These are phyloP conservation scores for Agrypnia vestita DNA, from an alignment of 1,140 invertebrate genomes.

Conservation along the genomic window DNA sequence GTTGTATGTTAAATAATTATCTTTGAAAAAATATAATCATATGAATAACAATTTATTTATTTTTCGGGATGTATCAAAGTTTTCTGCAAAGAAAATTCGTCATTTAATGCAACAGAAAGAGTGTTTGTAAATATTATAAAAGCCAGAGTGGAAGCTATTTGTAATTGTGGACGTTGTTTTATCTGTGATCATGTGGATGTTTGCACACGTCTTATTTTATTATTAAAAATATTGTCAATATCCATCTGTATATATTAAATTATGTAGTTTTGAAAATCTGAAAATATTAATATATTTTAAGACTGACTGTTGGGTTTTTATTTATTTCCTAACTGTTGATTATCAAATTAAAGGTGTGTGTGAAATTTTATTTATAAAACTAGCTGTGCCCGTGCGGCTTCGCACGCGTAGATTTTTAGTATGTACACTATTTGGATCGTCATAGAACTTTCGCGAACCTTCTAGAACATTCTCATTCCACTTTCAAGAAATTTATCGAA, in stretches of 20 bases:
- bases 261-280: slow-evolving; percentile 49
- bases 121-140: background rate
- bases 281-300: slow-evolving; percentile 59
- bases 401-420: too few relatives aligned
- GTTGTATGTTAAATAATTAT: too few relatives aligned
- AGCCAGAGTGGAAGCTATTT: slow-evolving; percentile 36
- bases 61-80: background rate
- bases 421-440: too few relatives aligned
- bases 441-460: too few relatives aligned
- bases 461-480: too few relatives aligned
- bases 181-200: slow-evolving; percentile 59
- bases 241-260: slow-evolving; percentile 52
- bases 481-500: too few relatives aligned
- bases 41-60: too few relatives aligned
- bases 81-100: slow-evolving; percentile 5
- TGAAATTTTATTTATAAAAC: too few relatives aligned
- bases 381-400: too few relatives aligned
- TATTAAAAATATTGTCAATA: slow-evolving; percentile 51
- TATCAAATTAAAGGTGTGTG: too few relatives aligned
- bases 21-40: background rate
- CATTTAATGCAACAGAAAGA: background rate
- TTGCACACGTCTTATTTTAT: slow-evolving; percentile 49
- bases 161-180: slow-evolving; percentile 48
- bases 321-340: slow-evolving; percentile 24
- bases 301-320: slow-evolving; percentile 52